Evolutionary conservation across 92 coral and sea anemone genomes (phyloP), one percentile per base, ranked within the genome.

Genomic region (Blastomussa wellsi): DNA sequence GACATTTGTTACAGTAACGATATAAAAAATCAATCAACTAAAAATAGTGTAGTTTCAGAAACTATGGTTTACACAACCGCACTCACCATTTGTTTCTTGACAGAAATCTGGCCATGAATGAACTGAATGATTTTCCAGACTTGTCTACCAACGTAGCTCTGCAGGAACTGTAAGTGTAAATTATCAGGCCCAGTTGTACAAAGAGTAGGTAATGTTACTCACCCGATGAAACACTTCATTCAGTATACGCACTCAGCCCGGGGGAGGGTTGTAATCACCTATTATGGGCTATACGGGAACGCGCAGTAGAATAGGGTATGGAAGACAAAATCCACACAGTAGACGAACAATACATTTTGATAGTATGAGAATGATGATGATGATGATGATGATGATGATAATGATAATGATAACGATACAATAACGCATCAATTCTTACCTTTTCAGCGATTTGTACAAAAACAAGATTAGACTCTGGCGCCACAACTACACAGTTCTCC

Each of bases 381-480:
- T n/a, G n/a, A n/a, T n/a, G n/a, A n/a, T n/a, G n/a, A n/a, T n/a
- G n/a, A n/a, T n/a, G n/a, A n/a, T n/a, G 2, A 26, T 51, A 15
- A 51, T 5, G 3, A 22, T 22, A 1, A 3, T 57, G 20, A 19
- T 57, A 26, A 22, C 22, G 22, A 3, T 26, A 57, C 0, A 57
- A 8, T 62, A 11, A 62, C 35, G 0, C 31, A 22, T 11, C 29
- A 1, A 62, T 29, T n/a, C 35, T 10, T 62, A 9, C 13, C 6
- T 62, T 62, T 87, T 22, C 85, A 95, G 98, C 39, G 97, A 94
- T 82, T 72, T 95, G 37, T 93, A 92, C 48, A 73, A 90, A 37
- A 95, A 95, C 88, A 85, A 88, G 80, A 95, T 95, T 60, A 91
- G 87, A 82, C 80, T 95, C 11, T 95, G 92, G 91, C 88, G 78